phyloP scores from a whole-genome alignment of 2,888 invertebrate species.

The Prosapia bicincta region DNA sequence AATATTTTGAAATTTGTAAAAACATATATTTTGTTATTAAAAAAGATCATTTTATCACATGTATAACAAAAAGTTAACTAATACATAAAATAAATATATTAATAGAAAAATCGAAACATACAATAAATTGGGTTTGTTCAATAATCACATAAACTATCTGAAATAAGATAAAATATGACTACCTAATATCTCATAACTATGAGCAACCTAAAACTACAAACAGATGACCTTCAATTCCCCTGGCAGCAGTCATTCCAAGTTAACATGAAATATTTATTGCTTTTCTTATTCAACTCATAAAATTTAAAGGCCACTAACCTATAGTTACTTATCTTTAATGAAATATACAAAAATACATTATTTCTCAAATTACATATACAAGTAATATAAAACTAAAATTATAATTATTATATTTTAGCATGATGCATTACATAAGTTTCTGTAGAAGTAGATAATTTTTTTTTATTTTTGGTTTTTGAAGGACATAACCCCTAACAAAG shows the following conservation, averaged over 20 bases:
- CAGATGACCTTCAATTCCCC: neutral
- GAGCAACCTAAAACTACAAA: neutral
- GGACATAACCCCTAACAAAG: too few relatives aligned
- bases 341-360: constrained; percentile 22
- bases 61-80: constrained; percentile 16
- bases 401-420: neutral
- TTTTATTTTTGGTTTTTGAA: too few relatives aligned
- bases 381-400: constrained; percentile 3
- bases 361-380: constrained; percentile 6
- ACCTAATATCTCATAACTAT: neutral
- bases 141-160: neutral
- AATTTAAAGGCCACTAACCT: constrained; percentile 21
- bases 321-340: neutral
- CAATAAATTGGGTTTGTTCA: constrained; percentile 19
- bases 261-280: neutral
- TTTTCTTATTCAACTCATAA: neutral
- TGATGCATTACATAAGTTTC: too few relatives aligned
- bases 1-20: constrained; percentile 17
- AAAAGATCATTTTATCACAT: constrained; percentile 29
- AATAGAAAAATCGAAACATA: constrained; percentile 1
- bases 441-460: too few relatives aligned
- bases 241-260: neutral
- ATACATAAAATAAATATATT: constrained; percentile 13
- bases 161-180: neutral
- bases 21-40: constrained; percentile 7